phyloP scores from a whole-genome alignment of 2,113 vertebrate genomes.

The Ceratotherium simum region DNA sequence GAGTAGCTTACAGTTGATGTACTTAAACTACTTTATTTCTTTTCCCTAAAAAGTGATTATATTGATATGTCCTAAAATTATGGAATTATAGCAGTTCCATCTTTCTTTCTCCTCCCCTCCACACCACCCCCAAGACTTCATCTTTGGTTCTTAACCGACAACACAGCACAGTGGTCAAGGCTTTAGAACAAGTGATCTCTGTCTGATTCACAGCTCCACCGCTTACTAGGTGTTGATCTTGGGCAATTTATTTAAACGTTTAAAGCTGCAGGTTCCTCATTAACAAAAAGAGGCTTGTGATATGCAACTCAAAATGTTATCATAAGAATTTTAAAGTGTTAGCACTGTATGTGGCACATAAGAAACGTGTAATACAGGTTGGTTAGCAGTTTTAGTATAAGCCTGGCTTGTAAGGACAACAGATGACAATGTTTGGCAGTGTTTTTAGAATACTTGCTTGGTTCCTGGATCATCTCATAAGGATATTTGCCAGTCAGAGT shows the following conservation, averaged over 20 bases:
- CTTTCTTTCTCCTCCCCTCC: background rate
- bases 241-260: constrained; percentile 45
- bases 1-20: background rate
- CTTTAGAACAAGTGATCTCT: background rate
- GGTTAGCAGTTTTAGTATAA: constrained; percentile 32
- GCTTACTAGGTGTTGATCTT: background rate
- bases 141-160: background rate
- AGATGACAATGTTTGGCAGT: constrained; percentile 68
- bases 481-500: constrained; percentile 57
- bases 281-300: background rate
- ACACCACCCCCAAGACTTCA: rapidly evolving
- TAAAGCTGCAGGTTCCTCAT: background rate
- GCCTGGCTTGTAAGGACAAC: constrained; percentile 42
- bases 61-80: background rate
- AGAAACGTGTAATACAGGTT: background rate
- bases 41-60: background rate
- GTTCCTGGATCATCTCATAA: constrained; percentile 63
- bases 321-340: constrained; percentile 15
- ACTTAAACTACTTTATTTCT: background rate
- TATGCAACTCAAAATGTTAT: background rate
- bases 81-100: background rate
- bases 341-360: background rate
- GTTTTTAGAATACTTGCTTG: constrained; percentile 55
- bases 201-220: background rate
- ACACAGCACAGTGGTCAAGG: background rate